A percentile compares a stretch with the other conserved stretches of the same genome.
These are phyloP conservation scores for Cryptosula pallasiana DNA, from an alignment of 2,888 invertebrate species.

Conservation along the genomic window DNA sequence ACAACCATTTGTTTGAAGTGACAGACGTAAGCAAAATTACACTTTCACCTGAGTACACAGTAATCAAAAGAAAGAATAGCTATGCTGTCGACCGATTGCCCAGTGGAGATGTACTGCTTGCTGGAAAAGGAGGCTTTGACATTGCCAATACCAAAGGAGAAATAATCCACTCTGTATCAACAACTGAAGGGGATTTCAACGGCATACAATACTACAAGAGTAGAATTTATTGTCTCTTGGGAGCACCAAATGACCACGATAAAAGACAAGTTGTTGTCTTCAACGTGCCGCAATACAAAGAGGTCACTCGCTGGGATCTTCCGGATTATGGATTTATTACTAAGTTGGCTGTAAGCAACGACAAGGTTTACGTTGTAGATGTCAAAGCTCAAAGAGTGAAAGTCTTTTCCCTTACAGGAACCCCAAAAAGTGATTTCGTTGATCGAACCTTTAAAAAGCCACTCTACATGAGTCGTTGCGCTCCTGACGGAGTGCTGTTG, in stretches of 20 bases:
- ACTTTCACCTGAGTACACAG: neutral
- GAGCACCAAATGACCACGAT: neutral
- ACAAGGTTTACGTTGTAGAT: neutral
- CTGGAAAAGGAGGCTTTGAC: neutral
- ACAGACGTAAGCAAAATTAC: neutral
- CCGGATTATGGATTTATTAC: neutral
- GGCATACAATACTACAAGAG: neutral
- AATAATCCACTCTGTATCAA: neutral
- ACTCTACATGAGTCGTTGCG: neutral
- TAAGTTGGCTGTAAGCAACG: neutral
- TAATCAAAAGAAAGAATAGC: neutral
- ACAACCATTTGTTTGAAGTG: neutral
- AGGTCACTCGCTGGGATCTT: neutral
- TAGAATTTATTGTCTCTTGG: neutral
- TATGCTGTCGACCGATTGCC: neutral
- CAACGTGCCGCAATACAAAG: neutral
- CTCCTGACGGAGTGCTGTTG: neutral
- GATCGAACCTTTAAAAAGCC: neutral
- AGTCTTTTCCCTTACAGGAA: neutral
- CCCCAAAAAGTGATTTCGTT: neutral
- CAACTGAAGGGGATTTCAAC: neutral
- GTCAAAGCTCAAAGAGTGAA: neutral
- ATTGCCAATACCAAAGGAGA: neutral
- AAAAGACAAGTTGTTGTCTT: neutral
- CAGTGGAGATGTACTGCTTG: neutral